Evolutionary conservation across 2,888 invertebrate genomes (phyloP).

Genomic region (Acronicta leporina): DNA sequence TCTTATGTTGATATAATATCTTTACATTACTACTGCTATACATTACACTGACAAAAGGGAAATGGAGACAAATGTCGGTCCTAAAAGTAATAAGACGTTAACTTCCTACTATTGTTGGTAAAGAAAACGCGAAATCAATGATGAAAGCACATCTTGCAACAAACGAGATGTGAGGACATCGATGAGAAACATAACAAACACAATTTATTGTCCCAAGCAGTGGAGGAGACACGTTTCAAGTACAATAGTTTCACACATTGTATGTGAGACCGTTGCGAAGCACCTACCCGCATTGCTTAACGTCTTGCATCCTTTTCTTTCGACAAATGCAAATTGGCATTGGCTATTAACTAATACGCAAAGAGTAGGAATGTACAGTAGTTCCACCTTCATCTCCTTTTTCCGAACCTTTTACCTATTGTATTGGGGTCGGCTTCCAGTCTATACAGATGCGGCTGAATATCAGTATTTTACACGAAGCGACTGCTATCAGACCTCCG

Average conservation of each 20-base stretch:
- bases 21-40: no score
- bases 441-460: no score
- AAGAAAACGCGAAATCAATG: no score
- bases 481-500: no score
- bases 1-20: no score
- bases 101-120: no score
- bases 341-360: constrained; percentile 1
- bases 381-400: background rate
- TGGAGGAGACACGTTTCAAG: constrained; percentile 24
- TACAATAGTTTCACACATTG: constrained; percentile 23
- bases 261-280: constrained; percentile 18
- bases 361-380: background rate
- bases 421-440: no score
- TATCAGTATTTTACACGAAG: no score
- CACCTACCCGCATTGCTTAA: constrained; percentile 18
- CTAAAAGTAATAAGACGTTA: no score
- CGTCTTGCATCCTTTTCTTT: constrained; percentile 21
- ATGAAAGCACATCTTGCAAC: constrained; percentile 2
- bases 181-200: constrained; percentile 20
- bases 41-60: no score
- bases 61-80: no score
- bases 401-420: no score
- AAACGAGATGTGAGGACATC: constrained; percentile 3
- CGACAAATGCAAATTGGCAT: constrained; percentile 18
- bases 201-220: constrained; percentile 12